Conservation (phyloP, 2,797 vertebrate genomes). For the Manis crassicaudata region DNA sequence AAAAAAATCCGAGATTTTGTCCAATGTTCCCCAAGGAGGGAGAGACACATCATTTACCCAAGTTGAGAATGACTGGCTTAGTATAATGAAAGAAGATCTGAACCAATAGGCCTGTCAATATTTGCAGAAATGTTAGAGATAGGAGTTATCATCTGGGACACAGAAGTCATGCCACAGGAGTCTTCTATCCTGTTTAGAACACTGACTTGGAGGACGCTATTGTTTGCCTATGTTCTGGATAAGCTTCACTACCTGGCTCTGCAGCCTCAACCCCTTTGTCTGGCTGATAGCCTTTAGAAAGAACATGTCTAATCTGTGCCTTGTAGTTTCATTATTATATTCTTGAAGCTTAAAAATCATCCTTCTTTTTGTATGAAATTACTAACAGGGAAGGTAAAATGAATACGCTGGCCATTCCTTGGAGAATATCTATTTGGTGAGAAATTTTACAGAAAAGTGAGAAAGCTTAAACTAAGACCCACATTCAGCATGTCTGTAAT, state of each 20-base stretch:
- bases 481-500: neutral
- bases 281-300: neutral
- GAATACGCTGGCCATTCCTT: neutral
- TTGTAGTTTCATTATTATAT: neutral
- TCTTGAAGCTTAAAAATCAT: neutral
- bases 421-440: neutral
- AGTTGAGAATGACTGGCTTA: neutral
- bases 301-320: neutral
- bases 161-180: neutral
- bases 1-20: neutral
- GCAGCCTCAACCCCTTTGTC: neutral
- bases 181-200: neutral
- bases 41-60: neutral
- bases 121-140: neutral
- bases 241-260: neutral
- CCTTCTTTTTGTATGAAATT: conserved; percentile 12
- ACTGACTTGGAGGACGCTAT: neutral
- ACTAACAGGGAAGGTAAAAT: conserved; percentile 6
- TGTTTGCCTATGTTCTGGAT: neutral
- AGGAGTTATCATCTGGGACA: neutral
- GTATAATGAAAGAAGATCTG: neutral
- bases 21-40: neutral
- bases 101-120: neutral
- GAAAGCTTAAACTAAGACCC: conserved; percentile 17
- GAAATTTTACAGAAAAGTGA: conserved; percentile 26